Evolutionary conservation across 2,888 invertebrate species (phyloP).

Genomic region (Ophioninae sp.): DNA sequence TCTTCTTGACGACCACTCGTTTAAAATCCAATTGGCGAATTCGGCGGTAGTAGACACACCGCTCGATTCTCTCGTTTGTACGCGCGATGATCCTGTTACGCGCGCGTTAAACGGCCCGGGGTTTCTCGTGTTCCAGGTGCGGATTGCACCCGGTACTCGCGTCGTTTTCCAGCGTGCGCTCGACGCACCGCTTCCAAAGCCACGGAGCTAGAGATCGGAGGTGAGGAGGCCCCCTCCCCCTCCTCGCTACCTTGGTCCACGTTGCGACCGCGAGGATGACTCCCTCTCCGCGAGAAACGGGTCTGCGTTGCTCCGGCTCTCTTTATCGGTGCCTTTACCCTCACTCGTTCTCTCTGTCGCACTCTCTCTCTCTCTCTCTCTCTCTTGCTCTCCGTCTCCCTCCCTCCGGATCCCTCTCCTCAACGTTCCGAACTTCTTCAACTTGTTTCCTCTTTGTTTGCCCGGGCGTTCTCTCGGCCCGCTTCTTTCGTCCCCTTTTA

Average conservation of each 20-base stretch:
- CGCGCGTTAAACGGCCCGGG: conserved; percentile 57
- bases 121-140: conserved; percentile 62
- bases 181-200: conserved; percentile 62
- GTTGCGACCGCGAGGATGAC: conserved; percentile 62
- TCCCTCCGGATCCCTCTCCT: not conserved
- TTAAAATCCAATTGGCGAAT: conserved; percentile 29
- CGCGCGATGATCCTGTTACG: conserved; percentile 33
- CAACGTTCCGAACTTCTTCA: conserved; percentile 1
- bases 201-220: conserved; percentile 74
- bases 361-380: conserved; percentile 53
- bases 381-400: not conserved
- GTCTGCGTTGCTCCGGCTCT: conserved; percentile 62
- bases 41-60: not conserved
- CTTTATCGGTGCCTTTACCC: conserved; percentile 66
- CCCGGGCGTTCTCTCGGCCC: not conserved
- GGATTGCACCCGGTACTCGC: conserved; percentile 63
- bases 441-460: conserved; percentile 6
- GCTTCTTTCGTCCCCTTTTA: conserved; percentile 65
- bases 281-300: conserved; percentile 61
- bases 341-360: conserved; percentile 60
- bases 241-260: conserved; percentile 59
- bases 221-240: conserved; percentile 83
- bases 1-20: conserved; percentile 34
- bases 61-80: not conserved
- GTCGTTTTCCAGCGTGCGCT: conserved; percentile 64